phyloP scores from a whole-genome alignment of 2,888 invertebrate genomes.

The Caenorhabditis sp. region DNA sequence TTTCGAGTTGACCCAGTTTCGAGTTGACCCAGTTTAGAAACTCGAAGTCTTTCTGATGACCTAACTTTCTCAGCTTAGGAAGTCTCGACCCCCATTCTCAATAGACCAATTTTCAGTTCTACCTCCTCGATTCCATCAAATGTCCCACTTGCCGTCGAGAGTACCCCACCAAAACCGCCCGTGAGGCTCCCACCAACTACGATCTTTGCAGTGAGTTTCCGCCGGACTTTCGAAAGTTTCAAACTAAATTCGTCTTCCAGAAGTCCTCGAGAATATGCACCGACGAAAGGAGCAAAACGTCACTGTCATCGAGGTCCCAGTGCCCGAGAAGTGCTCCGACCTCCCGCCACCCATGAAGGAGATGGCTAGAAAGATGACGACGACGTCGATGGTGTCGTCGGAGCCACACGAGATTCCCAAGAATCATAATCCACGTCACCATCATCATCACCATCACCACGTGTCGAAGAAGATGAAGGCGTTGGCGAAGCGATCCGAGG shows the following conservation, averaged over 20 bases:
- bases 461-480: constrained; percentile 47
- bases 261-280: constrained; percentile 71
- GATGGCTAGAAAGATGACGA: not conserved
- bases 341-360: constrained; percentile 34
- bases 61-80: too few relatives aligned
- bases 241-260: constrained; percentile 59
- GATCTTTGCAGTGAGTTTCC: constrained; percentile 79
- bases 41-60: too few relatives aligned
- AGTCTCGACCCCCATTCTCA: too few relatives aligned
- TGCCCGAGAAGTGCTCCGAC: constrained; percentile 34
- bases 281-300: constrained; percentile 70
- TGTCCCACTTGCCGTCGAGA: constrained; percentile 78
- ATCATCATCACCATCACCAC: constrained; percentile 11
- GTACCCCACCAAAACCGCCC: constrained; percentile 72
- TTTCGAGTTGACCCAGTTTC: too few relatives aligned
- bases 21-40: too few relatives aligned
- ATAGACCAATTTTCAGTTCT: constrained; percentile 78
- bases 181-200: constrained; percentile 79
- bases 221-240: not conserved
- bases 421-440: constrained; percentile 27
- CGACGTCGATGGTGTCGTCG: not conserved
- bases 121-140: constrained; percentile 78
- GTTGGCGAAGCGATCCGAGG: constrained; percentile 59
- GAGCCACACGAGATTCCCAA: not conserved
- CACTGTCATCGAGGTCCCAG: constrained; percentile 74